phyloP scores from a whole-genome alignment of 2,113 vertebrate species.

The Protobothrops flavoviridis region DNA sequence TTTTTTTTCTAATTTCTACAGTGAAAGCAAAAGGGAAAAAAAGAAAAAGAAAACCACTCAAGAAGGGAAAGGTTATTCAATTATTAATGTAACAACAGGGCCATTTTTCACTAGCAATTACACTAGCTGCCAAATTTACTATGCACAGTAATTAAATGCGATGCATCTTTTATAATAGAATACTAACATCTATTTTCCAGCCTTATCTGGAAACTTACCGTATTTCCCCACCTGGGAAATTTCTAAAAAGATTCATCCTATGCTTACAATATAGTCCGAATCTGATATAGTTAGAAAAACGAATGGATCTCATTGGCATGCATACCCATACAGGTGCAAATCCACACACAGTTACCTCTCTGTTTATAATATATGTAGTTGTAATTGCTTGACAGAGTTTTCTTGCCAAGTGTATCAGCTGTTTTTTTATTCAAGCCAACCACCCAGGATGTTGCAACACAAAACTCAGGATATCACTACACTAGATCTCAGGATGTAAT shows the following conservation, averaged over 20 bases:
- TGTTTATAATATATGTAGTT: not conserved
- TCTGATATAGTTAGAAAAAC: not conserved
- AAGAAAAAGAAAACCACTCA: not conserved
- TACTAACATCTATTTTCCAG: not conserved
- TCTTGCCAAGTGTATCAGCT: not conserved
- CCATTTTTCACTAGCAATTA: not conserved
- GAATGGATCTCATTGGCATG: not conserved
- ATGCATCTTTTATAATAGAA: not conserved
- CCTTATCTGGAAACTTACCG: not conserved
- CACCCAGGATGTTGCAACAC: too few relatives aligned
- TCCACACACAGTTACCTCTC: not conserved
- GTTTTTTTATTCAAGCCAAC: not conserved
- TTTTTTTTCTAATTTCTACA: conserved; percentile 74
- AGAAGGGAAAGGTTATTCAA: not conserved
- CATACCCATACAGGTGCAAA: not conserved
- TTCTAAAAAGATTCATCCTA: not conserved
- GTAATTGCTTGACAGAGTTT: not conserved
- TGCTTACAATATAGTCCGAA: not conserved
- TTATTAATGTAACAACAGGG: not conserved
- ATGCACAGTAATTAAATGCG: not conserved
- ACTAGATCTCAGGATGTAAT: too few relatives aligned
- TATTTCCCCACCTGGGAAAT: not conserved
- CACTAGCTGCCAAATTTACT: not conserved
- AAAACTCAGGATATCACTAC: too few relatives aligned
- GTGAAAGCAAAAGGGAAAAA: not conserved